These are phyloP conservation scores for Drosophila kurseongensis DNA, from an alignment of 1,140 invertebrate genomes.

Conservation along the genomic window DNA sequence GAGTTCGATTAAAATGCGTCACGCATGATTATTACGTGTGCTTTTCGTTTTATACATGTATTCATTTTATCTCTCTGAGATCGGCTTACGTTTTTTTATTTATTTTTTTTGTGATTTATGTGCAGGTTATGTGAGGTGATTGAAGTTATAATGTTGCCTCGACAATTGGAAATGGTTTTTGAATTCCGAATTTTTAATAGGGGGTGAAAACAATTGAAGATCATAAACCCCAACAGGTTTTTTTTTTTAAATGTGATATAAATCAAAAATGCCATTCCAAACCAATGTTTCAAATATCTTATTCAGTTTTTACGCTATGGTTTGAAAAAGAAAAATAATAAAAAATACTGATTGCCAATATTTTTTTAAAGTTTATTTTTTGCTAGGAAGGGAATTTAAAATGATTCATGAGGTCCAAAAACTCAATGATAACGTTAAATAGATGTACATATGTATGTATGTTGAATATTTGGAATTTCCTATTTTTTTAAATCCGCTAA, in stretches of 20 bases:
- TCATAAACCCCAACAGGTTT: conserved; percentile 13
- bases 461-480: too few relatives aligned
- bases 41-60: conserved; percentile 15
- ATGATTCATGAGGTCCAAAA: too few relatives aligned
- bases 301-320: too few relatives aligned
- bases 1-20: conserved; percentile 72
- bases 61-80: conserved; percentile 36
- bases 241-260: neutral
- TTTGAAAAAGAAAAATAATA: too few relatives aligned
- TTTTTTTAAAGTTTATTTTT: too few relatives aligned
- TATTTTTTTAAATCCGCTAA: too few relatives aligned
- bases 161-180: conserved; percentile 28
- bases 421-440: too few relatives aligned
- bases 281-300: too few relatives aligned
- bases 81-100: conserved; percentile 27
- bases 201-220: conserved; percentile 5
- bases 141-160: conserved; percentile 36
- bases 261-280: too few relatives aligned
- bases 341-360: too few relatives aligned
- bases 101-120: conserved; percentile 59
- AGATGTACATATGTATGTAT: too few relatives aligned
- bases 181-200: conserved; percentile 6
- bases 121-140: conserved; percentile 50
- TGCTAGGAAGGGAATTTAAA: too few relatives aligned
- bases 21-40: conserved; percentile 74